These are phyloP conservation scores for Bujurquina vittata DNA, from an alignment of 2,113 vertebrate species.

Conservation along the genomic window DNA sequence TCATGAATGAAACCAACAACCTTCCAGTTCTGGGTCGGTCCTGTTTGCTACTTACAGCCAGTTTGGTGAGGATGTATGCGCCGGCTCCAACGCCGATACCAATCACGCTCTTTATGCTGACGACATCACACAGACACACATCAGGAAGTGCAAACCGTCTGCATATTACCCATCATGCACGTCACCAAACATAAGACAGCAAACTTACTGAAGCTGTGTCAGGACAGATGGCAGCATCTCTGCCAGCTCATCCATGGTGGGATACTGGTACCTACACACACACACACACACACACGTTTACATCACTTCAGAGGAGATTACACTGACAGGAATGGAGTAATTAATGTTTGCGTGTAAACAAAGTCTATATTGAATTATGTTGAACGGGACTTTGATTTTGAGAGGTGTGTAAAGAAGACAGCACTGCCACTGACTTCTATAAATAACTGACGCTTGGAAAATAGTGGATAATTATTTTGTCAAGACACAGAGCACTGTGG, in stretches of 20 bases:
- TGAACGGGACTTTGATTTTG: neutral
- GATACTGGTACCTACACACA: slow-evolving; percentile 89
- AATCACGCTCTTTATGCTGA: slow-evolving; percentile 91
- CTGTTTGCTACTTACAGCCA: slow-evolving; percentile 86
- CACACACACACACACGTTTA: slow-evolving; percentile 79
- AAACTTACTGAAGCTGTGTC: slow-evolving; percentile 89
- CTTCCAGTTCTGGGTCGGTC: neutral
- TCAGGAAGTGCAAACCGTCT: neutral
- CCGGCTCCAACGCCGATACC: slow-evolving; percentile 82
- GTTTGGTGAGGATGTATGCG: slow-evolving; percentile 90
- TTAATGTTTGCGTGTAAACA: neutral
- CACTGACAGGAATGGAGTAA: rapidly evolving
- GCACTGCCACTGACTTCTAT: neutral
- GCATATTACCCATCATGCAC: neutral
- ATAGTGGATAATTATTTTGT: neutral
- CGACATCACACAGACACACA: slow-evolving; percentile 4
- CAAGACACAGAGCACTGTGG: neutral
- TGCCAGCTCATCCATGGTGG: slow-evolving; percentile 93
- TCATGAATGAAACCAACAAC: no score
- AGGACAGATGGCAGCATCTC: slow-evolving; percentile 93
- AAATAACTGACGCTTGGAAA: neutral
- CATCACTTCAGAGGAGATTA: neutral
- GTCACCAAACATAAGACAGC: neutral
- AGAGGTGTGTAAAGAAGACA: neutral
- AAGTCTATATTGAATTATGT: neutral